Percentiles rank a stretch among this genome's conserved stretches.
Conservation (phyloP, 2,797 vertebrate species). For the Distichodus sexfasciatus region DNA sequence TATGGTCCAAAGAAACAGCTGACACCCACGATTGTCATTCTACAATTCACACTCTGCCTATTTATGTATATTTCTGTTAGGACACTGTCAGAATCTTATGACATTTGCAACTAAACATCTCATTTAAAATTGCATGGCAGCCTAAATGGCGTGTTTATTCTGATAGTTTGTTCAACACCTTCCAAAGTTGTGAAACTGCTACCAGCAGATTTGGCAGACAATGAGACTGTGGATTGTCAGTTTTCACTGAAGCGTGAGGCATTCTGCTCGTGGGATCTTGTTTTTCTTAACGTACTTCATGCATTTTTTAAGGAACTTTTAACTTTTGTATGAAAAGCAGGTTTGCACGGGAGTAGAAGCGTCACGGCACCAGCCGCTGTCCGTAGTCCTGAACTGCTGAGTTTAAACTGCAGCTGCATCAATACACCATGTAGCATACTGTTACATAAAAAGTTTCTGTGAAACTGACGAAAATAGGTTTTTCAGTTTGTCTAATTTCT, state of each 20-base stretch:
- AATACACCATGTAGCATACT: slow-evolving; percentile 6
- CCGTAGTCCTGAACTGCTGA: slow-evolving; percentile 73
- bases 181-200: slow-evolving; percentile 1
- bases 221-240: slow-evolving; percentile 13
- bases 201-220: slow-evolving; percentile 10
- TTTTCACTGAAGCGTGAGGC: slow-evolving; percentile 13
- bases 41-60: too few relatives aligned
- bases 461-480: neutral
- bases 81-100: neutral
- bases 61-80: neutral
- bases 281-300: slow-evolving; percentile 26
- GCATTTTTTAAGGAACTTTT: slow-evolving; percentile 43
- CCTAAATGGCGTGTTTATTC: neutral
- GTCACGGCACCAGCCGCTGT: slow-evolving; percentile 63
- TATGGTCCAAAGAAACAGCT: too few relatives aligned
- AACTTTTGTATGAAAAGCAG: slow-evolving; percentile 10
- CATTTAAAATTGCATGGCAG: neutral
- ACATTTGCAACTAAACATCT: neutral
- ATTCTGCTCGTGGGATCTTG: slow-evolving; percentile 11
- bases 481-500: neutral
- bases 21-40: too few relatives aligned
- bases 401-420: neutral
- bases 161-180: neutral
- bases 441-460: neutral
- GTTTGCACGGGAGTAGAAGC: slow-evolving; percentile 52